Conservation (phyloP, 2,888 invertebrate genomes). For the Smittia aterrima region DNA sequence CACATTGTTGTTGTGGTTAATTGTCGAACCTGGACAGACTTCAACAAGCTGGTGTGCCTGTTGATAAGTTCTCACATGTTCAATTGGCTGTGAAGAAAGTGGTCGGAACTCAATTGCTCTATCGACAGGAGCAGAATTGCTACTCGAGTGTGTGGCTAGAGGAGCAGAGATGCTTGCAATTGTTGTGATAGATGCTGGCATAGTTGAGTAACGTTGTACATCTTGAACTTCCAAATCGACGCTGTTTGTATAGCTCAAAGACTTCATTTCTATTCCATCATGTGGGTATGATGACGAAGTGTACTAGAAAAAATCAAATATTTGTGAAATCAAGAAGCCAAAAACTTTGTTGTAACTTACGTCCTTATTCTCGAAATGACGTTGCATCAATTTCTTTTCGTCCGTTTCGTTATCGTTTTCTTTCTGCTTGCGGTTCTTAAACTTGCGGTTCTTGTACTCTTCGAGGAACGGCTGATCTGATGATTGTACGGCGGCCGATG, state of each 20-base stretch:
- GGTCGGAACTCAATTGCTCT: background rate
- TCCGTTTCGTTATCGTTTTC: constrained; percentile 51
- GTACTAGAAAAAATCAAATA: background rate
- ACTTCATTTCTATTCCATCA: constrained; percentile 30
- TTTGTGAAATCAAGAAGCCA: background rate
- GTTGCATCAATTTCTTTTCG: constrained; percentile 23
- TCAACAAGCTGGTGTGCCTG: background rate
- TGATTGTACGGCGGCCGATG: constrained; percentile 45
- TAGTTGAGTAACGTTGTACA: background rate
- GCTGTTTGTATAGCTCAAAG: background rate
- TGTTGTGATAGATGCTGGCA: constrained; percentile 22
- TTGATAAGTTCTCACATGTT: constrained; percentile 30
- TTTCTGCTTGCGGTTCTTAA: constrained; percentile 46
- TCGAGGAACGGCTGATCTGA: constrained; percentile 46
- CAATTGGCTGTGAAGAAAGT: background rate
- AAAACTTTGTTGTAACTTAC: constrained; percentile 46
- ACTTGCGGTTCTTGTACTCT: constrained; percentile 43
- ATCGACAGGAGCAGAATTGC: background rate
- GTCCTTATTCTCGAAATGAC: constrained; percentile 44
- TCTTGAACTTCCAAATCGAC: constrained; percentile 2
- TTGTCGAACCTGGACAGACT: background rate
- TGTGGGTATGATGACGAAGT: constrained; percentile 26
- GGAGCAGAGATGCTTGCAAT: background rate
- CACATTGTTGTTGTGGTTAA: constrained; percentile 39
- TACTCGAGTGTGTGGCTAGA: background rate